Conservation (phyloP, 2,113 vertebrate species). For the Nematolebias whitei region DNA sequence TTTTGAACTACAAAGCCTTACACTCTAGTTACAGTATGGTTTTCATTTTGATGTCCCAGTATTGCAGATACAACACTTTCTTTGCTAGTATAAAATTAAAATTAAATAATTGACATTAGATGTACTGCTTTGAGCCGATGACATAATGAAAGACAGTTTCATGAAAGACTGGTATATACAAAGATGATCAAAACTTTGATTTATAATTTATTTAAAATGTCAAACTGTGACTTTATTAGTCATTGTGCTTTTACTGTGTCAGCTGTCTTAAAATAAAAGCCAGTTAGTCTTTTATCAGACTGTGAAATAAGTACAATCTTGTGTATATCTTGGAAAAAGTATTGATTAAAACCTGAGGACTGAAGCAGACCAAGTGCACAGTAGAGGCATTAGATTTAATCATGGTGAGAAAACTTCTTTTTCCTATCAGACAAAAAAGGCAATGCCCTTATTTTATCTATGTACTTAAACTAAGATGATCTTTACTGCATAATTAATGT, state of each 20-base stretch:
- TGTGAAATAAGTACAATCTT: too few relatives aligned
- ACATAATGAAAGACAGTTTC: too few relatives aligned
- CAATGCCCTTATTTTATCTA: background rate
- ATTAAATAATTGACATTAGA: too few relatives aligned
- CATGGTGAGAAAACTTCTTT: background rate
- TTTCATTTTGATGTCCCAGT: background rate
- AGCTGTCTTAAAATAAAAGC: too few relatives aligned
- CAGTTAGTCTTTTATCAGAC: too few relatives aligned
- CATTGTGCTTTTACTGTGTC: too few relatives aligned
- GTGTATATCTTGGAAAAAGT: too few relatives aligned
- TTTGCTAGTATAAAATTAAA: too few relatives aligned
- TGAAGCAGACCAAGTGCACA: background rate
- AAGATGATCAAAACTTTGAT: background rate
- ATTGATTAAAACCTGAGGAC: background rate
- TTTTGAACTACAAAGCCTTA: background rate
- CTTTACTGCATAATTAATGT: background rate
- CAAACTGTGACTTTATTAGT: too few relatives aligned
- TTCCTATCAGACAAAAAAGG: background rate
- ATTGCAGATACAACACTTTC: too few relatives aligned
- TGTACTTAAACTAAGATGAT: background rate
- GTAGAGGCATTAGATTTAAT: background rate
- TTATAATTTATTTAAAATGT: too few relatives aligned
- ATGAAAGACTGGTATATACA: background rate
- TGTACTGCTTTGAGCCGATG: too few relatives aligned
- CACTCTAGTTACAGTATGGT: background rate